These are phyloP conservation scores for Nerophis lumbriciformis DNA, from an alignment of 2,113 vertebrate species.

Conservation along the genomic window DNA sequence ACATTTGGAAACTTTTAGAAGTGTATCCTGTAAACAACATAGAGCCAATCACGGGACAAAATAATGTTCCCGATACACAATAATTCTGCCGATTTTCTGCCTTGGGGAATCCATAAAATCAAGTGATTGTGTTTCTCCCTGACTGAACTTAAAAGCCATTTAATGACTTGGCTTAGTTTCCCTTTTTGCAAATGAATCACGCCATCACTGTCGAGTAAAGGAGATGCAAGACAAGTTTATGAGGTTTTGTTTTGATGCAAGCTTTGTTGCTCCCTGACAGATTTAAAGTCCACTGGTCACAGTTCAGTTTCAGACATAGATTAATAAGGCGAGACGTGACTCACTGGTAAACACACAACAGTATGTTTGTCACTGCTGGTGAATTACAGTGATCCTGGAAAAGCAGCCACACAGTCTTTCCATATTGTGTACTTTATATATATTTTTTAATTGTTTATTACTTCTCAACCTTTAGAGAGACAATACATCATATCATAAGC, in stretches of 20 bases:
- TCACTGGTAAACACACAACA: constrained; percentile 5
- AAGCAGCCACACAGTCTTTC: not conserved
- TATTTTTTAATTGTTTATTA: not conserved
- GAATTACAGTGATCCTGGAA: constrained; percentile 1
- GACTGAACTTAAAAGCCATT: constrained; percentile 44
- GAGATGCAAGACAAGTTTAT: constrained; percentile 16
- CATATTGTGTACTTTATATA: not conserved
- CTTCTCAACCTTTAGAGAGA: not conserved
- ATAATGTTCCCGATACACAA: not conserved
- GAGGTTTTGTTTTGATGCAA: constrained; percentile 17
- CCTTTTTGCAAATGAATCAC: constrained; percentile 23
- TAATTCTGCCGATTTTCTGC: not conserved
- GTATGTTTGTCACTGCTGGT: not conserved
- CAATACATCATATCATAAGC: too few relatives aligned
- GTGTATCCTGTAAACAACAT: not conserved
- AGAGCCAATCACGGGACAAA: not conserved
- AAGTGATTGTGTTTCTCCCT: constrained; percentile 5
- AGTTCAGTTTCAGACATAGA: not conserved
- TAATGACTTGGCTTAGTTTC: constrained; percentile 28
- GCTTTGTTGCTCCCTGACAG: constrained; percentile 25
- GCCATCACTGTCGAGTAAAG: constrained; percentile 1
- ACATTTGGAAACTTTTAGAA: not conserved
- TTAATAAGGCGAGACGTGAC: not conserved
- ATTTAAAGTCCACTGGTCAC: constrained; percentile 34
- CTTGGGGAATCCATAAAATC: constrained; percentile 9